These are phyloP conservation scores for Temnothorax rugatulus DNA, from an alignment of 2,888 invertebrate species.

Conservation along the genomic window DNA sequence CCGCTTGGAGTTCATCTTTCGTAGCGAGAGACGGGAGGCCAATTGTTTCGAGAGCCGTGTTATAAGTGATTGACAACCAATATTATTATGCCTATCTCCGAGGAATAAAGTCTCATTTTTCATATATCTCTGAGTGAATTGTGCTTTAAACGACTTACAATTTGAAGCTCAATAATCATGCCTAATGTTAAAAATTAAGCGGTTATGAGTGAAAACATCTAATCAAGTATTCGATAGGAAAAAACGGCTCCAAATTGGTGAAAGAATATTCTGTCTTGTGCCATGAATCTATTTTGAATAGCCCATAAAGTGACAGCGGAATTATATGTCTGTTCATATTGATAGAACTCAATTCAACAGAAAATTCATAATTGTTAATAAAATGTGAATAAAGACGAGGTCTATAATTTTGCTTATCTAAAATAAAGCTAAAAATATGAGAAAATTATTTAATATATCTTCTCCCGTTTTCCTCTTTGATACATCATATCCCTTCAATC, in stretches of 20 bases:
- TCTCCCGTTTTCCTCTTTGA: not conserved
- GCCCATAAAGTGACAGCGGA: not conserved
- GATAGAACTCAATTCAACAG: not conserved
- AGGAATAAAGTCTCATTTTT: slow-evolving; percentile 10
- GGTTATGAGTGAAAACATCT: not conserved
- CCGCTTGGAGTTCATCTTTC: not conserved
- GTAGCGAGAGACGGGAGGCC: not conserved
- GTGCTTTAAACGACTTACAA: not conserved
- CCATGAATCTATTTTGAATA: not conserved
- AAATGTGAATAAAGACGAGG: not conserved
- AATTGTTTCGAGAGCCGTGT: not conserved
- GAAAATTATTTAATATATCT: not conserved
- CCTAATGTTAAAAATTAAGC: not conserved
- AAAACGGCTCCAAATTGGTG: not conserved
- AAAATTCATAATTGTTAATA: not conserved
- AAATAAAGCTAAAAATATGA: not conserved
- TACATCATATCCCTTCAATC: not conserved
- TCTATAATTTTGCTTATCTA: too few species aligned
- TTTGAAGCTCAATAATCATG: not conserved
- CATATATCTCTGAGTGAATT: not conserved
- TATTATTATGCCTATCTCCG: slow-evolving; percentile 5
- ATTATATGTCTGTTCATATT: not conserved
- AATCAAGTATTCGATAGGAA: slow-evolving; percentile 15
- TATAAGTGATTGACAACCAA: slow-evolving; percentile 39
- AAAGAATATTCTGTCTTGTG: not conserved